Percentiles rank a stretch among this genome's conserved stretches.
phyloP scores from a whole-genome alignment of 2,888 invertebrate species.

The Cephonodes hylas region DNA sequence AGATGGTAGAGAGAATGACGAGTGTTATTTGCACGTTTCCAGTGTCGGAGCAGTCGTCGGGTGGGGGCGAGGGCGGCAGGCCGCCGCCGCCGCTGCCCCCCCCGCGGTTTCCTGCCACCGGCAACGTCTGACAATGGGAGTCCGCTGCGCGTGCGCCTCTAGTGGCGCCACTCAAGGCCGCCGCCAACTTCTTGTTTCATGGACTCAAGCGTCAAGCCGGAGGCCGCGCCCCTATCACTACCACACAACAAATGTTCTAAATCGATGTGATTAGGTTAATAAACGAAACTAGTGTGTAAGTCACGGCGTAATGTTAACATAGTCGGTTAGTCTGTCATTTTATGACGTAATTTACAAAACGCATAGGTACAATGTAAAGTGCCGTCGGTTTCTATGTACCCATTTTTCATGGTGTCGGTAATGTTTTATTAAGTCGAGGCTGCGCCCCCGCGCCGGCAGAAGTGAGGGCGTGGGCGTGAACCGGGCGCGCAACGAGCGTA shows the following conservation, averaged over 20 bases:
- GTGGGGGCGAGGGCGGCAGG: slow-evolving; percentile 85
- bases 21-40: slow-evolving; percentile 55
- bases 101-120: slow-evolving; percentile 88
- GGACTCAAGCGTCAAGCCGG: slow-evolving; percentile 81
- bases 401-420: slow-evolving; percentile 68
- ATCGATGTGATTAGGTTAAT: slow-evolving; percentile 78
- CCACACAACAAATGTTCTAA: slow-evolving; percentile 81
- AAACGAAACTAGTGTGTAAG: slow-evolving; percentile 70
- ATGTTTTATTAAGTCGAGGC: slow-evolving; percentile 38
- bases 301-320: slow-evolving; percentile 73
- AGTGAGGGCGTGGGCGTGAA: too few species aligned
- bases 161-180: slow-evolving; percentile 83
- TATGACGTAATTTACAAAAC: slow-evolving; percentile 72
- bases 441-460: neutral
- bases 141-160: slow-evolving; percentile 81
- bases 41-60: slow-evolving; percentile 94
- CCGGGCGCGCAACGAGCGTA: too few species aligned
- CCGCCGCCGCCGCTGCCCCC: slow-evolving; percentile 92
- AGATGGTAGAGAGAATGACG: neutral
- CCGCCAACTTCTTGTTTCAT: slow-evolving; percentile 85
- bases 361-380: slow-evolving; percentile 74
- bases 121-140: slow-evolving; percentile 90
- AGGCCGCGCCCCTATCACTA: slow-evolving; percentile 71
- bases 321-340: slow-evolving; percentile 77
- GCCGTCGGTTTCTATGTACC: slow-evolving; percentile 69